These are phyloP conservation scores for Crossaster papposus DNA, from an alignment of 53 echinoderm and acorn worm species.

Conservation along the genomic window DNA sequence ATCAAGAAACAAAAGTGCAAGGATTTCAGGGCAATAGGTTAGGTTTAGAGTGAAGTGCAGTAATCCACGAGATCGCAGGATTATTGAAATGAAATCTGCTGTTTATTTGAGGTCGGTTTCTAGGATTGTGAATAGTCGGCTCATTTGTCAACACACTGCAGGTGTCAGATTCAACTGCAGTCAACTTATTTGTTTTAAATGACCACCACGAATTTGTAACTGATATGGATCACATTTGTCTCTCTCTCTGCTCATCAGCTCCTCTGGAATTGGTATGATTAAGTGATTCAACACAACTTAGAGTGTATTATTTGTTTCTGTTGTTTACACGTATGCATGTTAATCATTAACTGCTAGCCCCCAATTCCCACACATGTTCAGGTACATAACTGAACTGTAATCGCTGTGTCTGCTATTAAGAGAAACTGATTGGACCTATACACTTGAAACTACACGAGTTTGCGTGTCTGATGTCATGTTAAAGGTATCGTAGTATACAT, in stretches of 20 bases:
- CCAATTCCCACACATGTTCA: no score
- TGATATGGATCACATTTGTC: not conserved
- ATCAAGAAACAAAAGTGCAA: not conserved
- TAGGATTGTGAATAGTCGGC: not conserved
- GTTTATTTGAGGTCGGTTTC: not conserved
- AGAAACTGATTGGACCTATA: not conserved
- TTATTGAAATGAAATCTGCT: not conserved
- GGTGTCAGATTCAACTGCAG: not conserved
- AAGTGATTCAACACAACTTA: not conserved
- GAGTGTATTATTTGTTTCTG: not conserved
- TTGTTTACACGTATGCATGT: not conserved
- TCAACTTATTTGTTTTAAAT: not conserved
- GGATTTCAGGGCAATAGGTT: constrained; percentile 4
- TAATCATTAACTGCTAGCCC: not conserved
- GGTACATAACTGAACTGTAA: no score
- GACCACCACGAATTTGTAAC: not conserved
- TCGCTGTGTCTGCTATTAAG: no score
- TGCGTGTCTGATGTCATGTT: not conserved
- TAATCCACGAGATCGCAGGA: not conserved
- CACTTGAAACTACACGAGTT: not conserved
- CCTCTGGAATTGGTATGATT: not conserved
- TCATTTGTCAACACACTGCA: not conserved
- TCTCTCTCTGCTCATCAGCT: not conserved
- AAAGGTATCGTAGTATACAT: no score
- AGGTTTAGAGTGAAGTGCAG: not conserved